These are phyloP conservation scores for Pteropus alecto DNA, from an alignment of 2,113 vertebrate genomes.

Conservation along the genomic window DNA sequence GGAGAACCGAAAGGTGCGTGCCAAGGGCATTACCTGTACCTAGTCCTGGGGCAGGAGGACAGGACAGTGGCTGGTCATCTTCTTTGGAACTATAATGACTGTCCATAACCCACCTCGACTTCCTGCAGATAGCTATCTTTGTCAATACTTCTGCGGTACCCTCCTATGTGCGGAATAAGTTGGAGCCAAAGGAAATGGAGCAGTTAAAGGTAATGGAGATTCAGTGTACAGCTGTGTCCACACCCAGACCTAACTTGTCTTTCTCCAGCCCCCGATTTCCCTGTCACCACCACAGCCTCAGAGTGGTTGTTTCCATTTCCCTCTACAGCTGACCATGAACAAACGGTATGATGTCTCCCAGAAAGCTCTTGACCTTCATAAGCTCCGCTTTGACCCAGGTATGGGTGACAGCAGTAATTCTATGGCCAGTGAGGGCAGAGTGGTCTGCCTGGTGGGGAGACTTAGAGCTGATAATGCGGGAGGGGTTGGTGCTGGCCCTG, in stretches of 20 bases:
- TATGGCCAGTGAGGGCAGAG: not conserved
- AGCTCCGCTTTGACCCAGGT: conserved; percentile 84
- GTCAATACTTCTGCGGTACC: conserved; percentile 10
- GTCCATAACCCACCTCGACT: not conserved
- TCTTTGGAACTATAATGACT: not conserved
- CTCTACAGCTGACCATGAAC: conserved; percentile 81
- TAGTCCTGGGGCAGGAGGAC: not conserved
- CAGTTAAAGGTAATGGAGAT: conserved; percentile 76
- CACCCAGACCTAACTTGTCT: not conserved
- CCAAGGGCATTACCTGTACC: not conserved
- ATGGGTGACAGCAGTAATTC: not conserved
- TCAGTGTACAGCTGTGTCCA: too few relatives aligned
- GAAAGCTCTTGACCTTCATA: conserved; percentile 87
- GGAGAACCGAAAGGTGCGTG: conserved; percentile 81
- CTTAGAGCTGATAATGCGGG: not conserved
- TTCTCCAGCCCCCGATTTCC: accelerated
- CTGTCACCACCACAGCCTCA: not conserved
- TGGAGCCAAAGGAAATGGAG: conserved; percentile 57
- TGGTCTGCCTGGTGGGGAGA: not conserved
- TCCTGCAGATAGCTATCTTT: conserved; percentile 65
- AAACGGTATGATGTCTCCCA: conserved; percentile 87
- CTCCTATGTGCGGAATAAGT: conserved; percentile 24
- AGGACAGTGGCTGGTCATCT: not conserved
- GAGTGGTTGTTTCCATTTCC: not conserved
- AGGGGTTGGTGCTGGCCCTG: not conserved